A percentile compares a stretch with the other conserved stretches of the same genome.
These are phyloP conservation scores for Salvelinus fontinalis DNA, from an alignment of 2,113 vertebrate genomes.

Conservation along the genomic window DNA sequence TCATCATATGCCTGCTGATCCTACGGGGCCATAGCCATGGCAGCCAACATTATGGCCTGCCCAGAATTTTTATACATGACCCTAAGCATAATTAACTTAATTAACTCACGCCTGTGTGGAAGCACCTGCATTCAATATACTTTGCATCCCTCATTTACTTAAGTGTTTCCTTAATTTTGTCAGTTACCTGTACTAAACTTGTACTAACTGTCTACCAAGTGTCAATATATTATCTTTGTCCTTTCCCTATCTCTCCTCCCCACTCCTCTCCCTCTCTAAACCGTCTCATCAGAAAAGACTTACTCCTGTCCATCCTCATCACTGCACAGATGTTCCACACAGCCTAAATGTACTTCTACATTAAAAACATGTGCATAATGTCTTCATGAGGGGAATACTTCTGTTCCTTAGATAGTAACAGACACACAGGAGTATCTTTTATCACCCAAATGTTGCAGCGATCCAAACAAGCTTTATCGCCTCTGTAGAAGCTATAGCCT, in stretches of 20 bases:
- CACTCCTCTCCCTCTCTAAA: slow-evolving; percentile 18
- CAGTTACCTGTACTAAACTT: neutral
- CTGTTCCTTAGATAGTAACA: slow-evolving; percentile 20
- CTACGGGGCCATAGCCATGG: no score
- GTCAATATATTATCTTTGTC: neutral
- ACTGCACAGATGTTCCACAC: slow-evolving; percentile 48
- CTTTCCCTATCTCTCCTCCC: neutral
- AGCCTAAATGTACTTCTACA: slow-evolving; percentile 41
- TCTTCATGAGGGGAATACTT: slow-evolving; percentile 26
- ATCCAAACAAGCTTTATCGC: slow-evolving; percentile 32
- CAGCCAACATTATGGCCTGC: no score
- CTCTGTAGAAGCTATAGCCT: slow-evolving; percentile 23
- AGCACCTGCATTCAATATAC: no score
- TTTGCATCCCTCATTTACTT: no score
- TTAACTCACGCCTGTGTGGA: no score
- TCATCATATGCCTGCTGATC: no score
- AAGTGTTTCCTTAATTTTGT: no score
- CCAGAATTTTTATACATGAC: no score
- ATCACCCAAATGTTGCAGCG: slow-evolving; percentile 41
- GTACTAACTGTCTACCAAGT: neutral
- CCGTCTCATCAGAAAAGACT: neutral
- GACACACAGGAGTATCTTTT: slow-evolving; percentile 17
- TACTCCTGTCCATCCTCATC: slow-evolving; percentile 43
- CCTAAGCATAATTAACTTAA: no score
- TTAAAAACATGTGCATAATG: slow-evolving; percentile 51